Percentiles rank a stretch among this genome's conserved stretches.
Evolutionary conservation across 2,888 invertebrate genomes (phyloP).

Genomic region (Mesorhabditis belari): DNA sequence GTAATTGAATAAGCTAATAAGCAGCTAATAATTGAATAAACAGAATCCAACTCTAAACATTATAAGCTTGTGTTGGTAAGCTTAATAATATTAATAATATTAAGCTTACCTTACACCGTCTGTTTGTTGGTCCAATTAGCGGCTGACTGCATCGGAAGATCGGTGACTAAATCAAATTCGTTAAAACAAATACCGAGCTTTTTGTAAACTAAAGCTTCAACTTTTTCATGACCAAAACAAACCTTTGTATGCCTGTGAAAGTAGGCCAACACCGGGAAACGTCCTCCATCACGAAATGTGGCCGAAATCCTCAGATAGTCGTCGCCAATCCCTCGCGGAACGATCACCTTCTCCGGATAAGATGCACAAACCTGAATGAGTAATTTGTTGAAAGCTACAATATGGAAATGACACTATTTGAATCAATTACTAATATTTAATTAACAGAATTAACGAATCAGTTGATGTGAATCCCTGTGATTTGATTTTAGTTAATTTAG

Average conservation of each 20-base stretch:
- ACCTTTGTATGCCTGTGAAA: conserved; percentile 76
- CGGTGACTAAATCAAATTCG: conserved; percentile 22
- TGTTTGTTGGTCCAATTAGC: conserved; percentile 75
- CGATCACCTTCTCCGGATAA: conserved; percentile 80
- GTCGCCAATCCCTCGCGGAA: conserved; percentile 85
- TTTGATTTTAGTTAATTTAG: not conserved
- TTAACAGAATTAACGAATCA: no score
- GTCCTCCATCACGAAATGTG: conserved; percentile 80
- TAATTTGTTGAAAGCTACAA: not conserved
- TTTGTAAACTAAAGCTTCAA: not conserved
- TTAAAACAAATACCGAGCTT: not conserved
- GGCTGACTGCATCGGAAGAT: conserved; percentile 84
- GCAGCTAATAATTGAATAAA: no score
- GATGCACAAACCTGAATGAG: conserved; percentile 68
- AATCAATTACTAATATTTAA: not conserved
- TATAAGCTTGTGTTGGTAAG: no score
- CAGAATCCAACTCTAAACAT: no score
- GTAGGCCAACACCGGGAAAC: conserved; percentile 90
- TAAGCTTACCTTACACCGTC: conserved; percentile 80
- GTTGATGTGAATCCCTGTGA: no score
- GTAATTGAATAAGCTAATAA: no score
- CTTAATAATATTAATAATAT: no score
- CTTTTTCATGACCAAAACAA: conserved; percentile 49
- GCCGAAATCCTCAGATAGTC: conserved; percentile 78
- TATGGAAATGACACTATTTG: not conserved